Evolutionary conservation across 2,797 vertebrate genomes (phyloP), one percentile per base, ranked within the genome.

Genomic region (Ambastaia sidthimunki): DNA sequence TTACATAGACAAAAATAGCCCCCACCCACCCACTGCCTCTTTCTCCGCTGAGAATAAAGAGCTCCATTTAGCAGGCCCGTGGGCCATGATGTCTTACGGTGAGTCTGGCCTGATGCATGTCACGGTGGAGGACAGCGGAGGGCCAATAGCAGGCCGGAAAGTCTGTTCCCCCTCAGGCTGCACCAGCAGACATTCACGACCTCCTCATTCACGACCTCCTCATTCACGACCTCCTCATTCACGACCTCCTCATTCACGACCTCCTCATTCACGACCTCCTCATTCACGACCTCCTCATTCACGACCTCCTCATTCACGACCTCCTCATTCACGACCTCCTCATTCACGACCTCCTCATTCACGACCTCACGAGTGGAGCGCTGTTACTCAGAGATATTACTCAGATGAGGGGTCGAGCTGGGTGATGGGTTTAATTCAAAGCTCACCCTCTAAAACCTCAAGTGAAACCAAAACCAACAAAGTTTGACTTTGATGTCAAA

Each of bases 31-130:
- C 65, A 50, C 34, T 11, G n/a, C 60, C 25, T 77, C 69, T 16
- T 75, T 52, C 90, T 92, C 91, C 91, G 85, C 72, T 81, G 75
- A 91, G 92, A 91, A 95, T 94, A 94, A 95, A 94, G 93, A 92
- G 90, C 87, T 91, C 91, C 91, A 94, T 95, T 94, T 93, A 94
- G 88, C 86, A 87, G 83, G 85, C 81, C 85, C 80, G 82, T 78
- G 85, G 85, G 84, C 73, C 74, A 78, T 57, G 78, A 82, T 88
- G 78, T 90, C 88, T 92, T 88, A 93, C 94, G 91, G 93, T 93
- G 89, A 90, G 87, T 89, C 90, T 85, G 78, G 71, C 78, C 74
- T 82, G 79, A 81, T 85, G 77, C 28, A 65, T 59, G 80, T 81
- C 80, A 81, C 75, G 74, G 74, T 77, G 67, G 63, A 77, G 74